Conservation (phyloP, 2,888 invertebrate species). For the Ariolimax columbianus region DNA sequence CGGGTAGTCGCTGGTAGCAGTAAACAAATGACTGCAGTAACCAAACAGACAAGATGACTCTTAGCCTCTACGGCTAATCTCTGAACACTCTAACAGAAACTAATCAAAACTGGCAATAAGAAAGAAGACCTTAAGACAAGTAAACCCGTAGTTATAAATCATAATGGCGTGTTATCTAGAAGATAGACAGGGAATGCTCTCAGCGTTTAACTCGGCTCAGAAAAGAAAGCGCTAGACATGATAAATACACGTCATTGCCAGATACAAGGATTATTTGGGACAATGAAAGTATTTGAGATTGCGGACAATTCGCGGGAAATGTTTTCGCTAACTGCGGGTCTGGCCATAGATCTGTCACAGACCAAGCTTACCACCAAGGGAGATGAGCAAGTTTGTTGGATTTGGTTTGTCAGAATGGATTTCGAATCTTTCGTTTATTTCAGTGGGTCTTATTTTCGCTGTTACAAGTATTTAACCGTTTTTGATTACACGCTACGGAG, state of each 20-base stretch:
- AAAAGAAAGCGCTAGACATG: not conserved
- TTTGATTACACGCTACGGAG: too few species aligned
- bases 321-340: not conserved
- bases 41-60: constrained; percentile 26
- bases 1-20: not conserved
- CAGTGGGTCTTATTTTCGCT: too few species aligned
- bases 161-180: constrained; percentile 25
- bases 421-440: not conserved
- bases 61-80: not conserved
- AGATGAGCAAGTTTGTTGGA: not conserved
- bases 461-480: too few species aligned
- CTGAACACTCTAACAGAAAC: not conserved
- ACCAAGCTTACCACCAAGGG: not conserved
- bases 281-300: not conserved
- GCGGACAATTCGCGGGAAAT: not conserved
- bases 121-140: not conserved
- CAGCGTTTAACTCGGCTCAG: not conserved
- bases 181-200: constrained; percentile 20
- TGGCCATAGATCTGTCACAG: constrained; percentile 9
- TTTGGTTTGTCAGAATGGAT: not conserved
- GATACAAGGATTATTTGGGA: not conserved
- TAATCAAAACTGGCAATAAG: not conserved
- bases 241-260: constrained; percentile 11
- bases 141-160: constrained; percentile 12
- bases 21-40: not conserved